Base-by-base conservation (phyloP, 37 sponge, comb jelly and placozoan genomes). In the Bolinopsis microptera region DNA sequence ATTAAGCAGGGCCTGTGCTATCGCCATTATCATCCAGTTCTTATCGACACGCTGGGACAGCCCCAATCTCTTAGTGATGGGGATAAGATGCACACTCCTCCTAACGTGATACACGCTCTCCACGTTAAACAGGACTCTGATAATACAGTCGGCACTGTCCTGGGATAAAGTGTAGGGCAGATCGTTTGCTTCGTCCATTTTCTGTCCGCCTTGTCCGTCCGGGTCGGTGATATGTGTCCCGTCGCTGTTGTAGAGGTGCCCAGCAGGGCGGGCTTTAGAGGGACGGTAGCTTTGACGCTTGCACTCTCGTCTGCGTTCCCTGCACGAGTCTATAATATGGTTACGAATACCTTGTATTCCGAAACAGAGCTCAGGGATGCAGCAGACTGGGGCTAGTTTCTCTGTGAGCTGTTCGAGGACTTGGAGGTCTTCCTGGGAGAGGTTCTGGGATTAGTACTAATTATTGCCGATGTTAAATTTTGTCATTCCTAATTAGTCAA, bases 241-340 rank as follows among this genome's bases (percentile, higher is more conserved):
- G 80, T 77, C 80, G 80, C 80, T 77, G 80, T 77, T 77, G 80
- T 77, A 77, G 80, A 77, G 80, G 37, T 77, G 80, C 18, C 80
- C 80, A 21, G 80, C 80, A 34, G 80, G 80, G 35, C 80, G 80
- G 36, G 80, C 80, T 77, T 77, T 77, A 32, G 80, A 77, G 21
- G 80, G 80, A 2, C 80, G 80, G 80, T 77, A 77, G 80, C 80
- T 77, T 18, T 77, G 80, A 27, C 80, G 80, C 32, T 77, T 77
- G 80, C 80, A 77, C 80, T 77, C 80, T 9, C 80, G 33, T 3
- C 80, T 27, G 35, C 80, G 80, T 36, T 77, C 80, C 80, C 80
- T 27, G 35, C 80, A 77, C 35, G 80, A 77, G 80, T 77, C 80
- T 27, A 77, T 77, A 36, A 77, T 77, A 32, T 77, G 80, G 80